Base-by-base conservation (phyloP, 2,113 vertebrate species). In the Polypterus bichir region DNA sequence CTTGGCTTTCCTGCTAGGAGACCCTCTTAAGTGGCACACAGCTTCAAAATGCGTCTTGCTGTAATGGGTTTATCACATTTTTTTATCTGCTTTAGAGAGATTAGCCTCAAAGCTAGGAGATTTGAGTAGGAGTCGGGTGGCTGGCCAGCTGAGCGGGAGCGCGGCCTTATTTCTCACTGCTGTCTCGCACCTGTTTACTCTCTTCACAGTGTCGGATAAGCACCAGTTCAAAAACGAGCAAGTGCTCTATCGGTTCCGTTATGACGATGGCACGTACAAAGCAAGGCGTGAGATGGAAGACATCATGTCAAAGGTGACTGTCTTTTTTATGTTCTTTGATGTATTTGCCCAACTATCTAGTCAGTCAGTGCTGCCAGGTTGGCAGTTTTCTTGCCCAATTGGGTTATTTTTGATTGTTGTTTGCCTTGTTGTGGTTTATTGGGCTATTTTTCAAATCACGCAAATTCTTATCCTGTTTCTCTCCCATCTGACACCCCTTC, bases 171-270 rank as follows among this genome's bases (percentile, higher is more conserved):
- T 27, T 27, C 27, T 27, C 27, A 27, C 27, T 27, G 27, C 27
- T 27, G 27, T 27, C 27, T 27, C 27, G 27, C 27, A 27, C 27
- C 3, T 49, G 5, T 48, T 72, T 62, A 57, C 27, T 27, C 27
- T 27, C 27, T 27, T 27, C 27, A 27, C 27, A 99, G 96, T 99
- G 76, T 97, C 95, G 47, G 96, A 99, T 77, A 99, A 96, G 72
- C 96, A 98, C 73, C 96, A 99, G 76, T 99, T 99, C 75, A 97
- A 97, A 88, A 98, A 99, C 0, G 96, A 99, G 70, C 92, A 94
- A 77, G 94, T 99, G 65, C 81, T 99, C 78, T 98, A 98, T 74
- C 89, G 96, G 46, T 98, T 99, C 80, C 93, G 95, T 60, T 99
- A 98, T 0, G 96, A 98, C 0, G 96, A 99, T 0, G 96, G 96